phyloP scores from a whole-genome alignment of 92 coral and sea anemone species.

The Epizoanthus illoricatus region DNA sequence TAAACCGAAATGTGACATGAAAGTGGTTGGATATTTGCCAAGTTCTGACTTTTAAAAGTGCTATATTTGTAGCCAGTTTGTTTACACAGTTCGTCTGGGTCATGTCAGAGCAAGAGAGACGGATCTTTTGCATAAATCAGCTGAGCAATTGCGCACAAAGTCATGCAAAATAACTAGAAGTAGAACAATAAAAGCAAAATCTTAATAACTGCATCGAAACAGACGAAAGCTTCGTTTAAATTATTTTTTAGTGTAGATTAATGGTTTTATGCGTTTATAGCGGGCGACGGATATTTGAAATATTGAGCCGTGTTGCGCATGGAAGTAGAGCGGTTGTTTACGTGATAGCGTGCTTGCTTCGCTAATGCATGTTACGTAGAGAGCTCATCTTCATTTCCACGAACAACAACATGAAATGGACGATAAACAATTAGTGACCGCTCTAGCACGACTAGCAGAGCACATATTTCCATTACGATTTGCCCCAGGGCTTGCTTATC shows the following conservation, averaged over 20 bases:
- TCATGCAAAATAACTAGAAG: no score
- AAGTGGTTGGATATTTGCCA: constrained; percentile 21
- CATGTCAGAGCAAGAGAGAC: neutral
- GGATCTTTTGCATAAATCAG: neutral
- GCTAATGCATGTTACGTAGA: no score
- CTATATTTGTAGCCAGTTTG: neutral
- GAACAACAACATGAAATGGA: neutral
- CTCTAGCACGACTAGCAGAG: neutral
- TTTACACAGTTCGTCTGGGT: constrained; percentile 10
- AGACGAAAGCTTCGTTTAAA: no score
- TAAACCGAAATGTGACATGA: constrained; percentile 17
- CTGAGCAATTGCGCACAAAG: neutral
- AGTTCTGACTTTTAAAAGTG: neutral
- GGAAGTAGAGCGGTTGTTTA: no score
- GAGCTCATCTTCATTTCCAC: neutral
- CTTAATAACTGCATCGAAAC: no score
- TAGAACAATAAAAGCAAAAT: no score
- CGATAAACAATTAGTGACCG: neutral
- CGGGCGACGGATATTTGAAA: no score
- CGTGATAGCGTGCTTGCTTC: no score
- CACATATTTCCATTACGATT: neutral
- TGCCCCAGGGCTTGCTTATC: neutral
- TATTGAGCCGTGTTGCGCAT: no score
- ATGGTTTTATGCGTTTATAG: no score
- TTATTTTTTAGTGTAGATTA: no score